Evolutionary conservation across 1,140 invertebrate genomes (phyloP).

Genomic region (Harlomillsia oculata): DNA sequence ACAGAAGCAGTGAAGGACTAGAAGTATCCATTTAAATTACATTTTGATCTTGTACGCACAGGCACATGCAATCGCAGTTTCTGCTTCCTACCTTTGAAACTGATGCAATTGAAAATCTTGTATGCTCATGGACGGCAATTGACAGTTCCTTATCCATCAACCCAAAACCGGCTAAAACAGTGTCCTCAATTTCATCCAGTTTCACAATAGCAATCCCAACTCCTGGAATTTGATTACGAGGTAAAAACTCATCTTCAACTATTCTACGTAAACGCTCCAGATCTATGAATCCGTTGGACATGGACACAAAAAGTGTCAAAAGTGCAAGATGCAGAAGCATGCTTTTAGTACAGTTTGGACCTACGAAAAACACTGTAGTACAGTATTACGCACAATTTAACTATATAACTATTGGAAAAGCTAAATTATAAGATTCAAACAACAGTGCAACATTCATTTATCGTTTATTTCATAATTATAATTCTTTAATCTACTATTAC

Average conservation of each 20-base stretch:
- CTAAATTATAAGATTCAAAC: too few relatives aligned
- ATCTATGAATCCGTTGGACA: too few relatives aligned
- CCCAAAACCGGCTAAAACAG: background rate
- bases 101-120: constrained; percentile 4
- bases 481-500: too few relatives aligned
- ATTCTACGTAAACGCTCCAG: too few relatives aligned
- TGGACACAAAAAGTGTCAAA: too few relatives aligned
- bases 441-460: too few relatives aligned
- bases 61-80: background rate
- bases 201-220: background rate
- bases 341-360: too few relatives aligned
- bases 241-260: background rate
- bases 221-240: background rate
- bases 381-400: too few relatives aligned
- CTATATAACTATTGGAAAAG: too few relatives aligned
- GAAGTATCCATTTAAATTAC: background rate
- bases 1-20: constrained; percentile 11
- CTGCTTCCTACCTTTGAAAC: background rate
- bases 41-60: background rate
- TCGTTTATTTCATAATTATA: too few relatives aligned
- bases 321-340: too few relatives aligned
- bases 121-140: background rate
- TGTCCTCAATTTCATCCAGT: background rate
- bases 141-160: background rate
- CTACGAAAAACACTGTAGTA: too few relatives aligned